phyloP scores from a whole-genome alignment of 2,797 vertebrate genomes.

The Macroramphosus scolopax region DNA sequence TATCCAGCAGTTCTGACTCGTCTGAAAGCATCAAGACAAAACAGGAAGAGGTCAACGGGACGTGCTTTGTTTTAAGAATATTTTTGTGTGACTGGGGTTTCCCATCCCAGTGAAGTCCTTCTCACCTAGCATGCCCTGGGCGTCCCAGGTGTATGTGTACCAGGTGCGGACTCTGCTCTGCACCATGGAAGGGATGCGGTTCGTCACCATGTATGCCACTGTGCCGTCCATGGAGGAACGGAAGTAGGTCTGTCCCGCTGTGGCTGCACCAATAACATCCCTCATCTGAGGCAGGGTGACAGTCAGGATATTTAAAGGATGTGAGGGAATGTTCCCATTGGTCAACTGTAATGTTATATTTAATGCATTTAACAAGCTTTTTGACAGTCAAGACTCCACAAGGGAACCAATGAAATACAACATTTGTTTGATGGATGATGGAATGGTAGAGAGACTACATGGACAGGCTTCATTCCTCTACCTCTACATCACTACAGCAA shows the following conservation, averaged over 20 bases:
- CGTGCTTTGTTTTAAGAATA: too few species aligned
- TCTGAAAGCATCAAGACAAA: slow-evolving; percentile 68
- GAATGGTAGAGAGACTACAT: too few species aligned
- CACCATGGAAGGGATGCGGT: slow-evolving; percentile 81
- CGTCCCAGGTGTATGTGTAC: slow-evolving; percentile 95
- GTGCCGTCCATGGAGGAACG: slow-evolving; percentile 85
- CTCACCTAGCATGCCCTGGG: slow-evolving; percentile 94
- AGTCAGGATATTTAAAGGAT: neutral
- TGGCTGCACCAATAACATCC: slow-evolving; percentile 93
- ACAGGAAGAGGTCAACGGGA: neutral
- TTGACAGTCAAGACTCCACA: slow-evolving; percentile 34
- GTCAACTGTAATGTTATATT: too few species aligned
- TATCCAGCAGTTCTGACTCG: slow-evolving; percentile 87
- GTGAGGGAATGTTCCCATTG: neutral
- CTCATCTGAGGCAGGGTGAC: slow-evolving; percentile 82
- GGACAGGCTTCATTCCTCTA: too few species aligned
- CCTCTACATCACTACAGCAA: too few species aligned
- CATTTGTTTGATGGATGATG: slow-evolving; percentile 2
- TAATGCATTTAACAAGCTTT: too few species aligned
- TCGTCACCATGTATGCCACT: slow-evolving; percentile 87
- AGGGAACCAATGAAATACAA: slow-evolving; percentile 23
- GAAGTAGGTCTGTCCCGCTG: slow-evolving; percentile 88
- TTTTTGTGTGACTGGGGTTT: too few species aligned
- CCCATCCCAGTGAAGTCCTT: slow-evolving; percentile 4
- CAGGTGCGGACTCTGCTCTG: slow-evolving; percentile 90